These are phyloP conservation scores for Campoletis raptor DNA, from an alignment of 2,888 invertebrate genomes.

Conservation along the genomic window DNA sequence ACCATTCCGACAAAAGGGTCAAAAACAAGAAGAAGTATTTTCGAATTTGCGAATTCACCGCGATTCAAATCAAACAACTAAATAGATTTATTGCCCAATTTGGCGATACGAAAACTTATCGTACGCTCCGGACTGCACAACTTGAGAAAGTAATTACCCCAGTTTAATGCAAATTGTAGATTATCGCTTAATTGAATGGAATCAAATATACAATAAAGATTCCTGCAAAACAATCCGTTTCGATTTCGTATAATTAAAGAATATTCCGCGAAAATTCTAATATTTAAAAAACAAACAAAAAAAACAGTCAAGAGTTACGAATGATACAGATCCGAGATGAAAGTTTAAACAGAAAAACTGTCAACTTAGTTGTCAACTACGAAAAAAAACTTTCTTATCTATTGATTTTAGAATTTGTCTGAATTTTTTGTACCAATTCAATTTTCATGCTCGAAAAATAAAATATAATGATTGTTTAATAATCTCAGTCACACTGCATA, in stretches of 20 bases:
- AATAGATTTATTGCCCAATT: conserved; percentile 1
- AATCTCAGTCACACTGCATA: no score
- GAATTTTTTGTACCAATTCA: no score
- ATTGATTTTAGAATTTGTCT: no score
- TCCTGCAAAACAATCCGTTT: not conserved
- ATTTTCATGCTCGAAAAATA: no score
- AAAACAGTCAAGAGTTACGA: not conserved
- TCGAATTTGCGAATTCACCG: not conserved
- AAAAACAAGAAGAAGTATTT: not conserved
- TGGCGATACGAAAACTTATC: not conserved
- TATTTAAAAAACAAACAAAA: no score
- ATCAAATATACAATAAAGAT: not conserved
- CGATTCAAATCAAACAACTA: conserved; percentile 1
- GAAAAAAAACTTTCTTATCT: no score
- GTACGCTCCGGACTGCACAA: not conserved
- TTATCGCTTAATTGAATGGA: not conserved
- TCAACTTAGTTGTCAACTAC: not conserved
- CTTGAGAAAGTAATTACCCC: conserved; percentile 1
- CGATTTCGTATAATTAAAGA: not conserved
- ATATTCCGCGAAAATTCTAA: not conserved
- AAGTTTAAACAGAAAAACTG: not conserved
- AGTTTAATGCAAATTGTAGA: not conserved
- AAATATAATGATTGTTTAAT: no score
- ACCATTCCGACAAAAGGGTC: not conserved
- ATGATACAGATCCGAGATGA: not conserved